These are phyloP conservation scores for Stictonetta naevosa DNA, from an alignment of 2,113 vertebrate species.

Conservation along the genomic window DNA sequence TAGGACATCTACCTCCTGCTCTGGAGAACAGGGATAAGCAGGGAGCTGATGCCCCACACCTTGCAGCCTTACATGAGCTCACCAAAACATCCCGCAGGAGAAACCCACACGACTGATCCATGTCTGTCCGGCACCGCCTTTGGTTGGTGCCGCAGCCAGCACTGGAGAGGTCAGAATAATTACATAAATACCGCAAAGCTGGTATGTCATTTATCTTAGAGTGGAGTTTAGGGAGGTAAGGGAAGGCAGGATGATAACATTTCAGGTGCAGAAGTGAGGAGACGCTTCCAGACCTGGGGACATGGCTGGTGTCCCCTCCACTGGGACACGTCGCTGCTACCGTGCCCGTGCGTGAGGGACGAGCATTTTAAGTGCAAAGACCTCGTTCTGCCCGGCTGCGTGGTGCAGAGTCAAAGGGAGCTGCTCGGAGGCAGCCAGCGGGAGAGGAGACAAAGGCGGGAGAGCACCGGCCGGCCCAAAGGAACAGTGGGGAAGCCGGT, in stretches of 20 bases:
- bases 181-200: too few species aligned
- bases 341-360: fast-evolving
- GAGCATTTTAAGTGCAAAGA: neutral
- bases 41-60: neutral
- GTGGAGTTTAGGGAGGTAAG: neutral
- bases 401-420: slow-evolving; percentile 38
- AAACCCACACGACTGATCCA: neutral
- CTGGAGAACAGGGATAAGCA: neutral
- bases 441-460: slow-evolving; percentile 54
- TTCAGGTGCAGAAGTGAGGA: neutral
- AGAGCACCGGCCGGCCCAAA: slow-evolving; percentile 61
- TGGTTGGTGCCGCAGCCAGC: neutral
- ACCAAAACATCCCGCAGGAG: fast-evolving
- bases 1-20: neutral
- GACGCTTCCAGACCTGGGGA: neutral
- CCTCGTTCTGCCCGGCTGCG: slow-evolving; percentile 41
- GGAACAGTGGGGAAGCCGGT: slow-evolving; percentile 71
- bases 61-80: neutral
- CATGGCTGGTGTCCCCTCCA: neutral
- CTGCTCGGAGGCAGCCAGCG: slow-evolving; percentile 25
- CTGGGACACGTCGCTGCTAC: fast-evolving
- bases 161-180: neutral
- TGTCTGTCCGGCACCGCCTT: too few species aligned
- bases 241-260: neutral
- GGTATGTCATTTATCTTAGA: neutral